These are phyloP conservation scores for Podotricha telesiphe DNA, from an alignment of 2,888 invertebrate species.

Conservation along the genomic window DNA sequence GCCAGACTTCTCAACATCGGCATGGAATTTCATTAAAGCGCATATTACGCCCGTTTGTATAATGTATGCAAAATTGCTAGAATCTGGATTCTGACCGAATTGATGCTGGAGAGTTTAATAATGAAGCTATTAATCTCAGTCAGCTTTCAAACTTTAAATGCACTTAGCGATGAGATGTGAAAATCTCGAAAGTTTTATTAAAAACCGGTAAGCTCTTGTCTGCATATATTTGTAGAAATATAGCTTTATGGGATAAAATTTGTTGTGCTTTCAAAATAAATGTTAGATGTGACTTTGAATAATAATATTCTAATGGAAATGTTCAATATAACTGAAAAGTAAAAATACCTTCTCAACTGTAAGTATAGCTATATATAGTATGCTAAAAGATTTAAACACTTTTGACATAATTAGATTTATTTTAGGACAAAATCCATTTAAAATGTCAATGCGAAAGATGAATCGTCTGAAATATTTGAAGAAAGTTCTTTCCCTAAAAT, in stretches of 20 bases:
- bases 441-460: slow-evolving; percentile 40
- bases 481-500: slow-evolving; percentile 36
- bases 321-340: background rate
- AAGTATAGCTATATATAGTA: too few relatives aligned
- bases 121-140: slow-evolving; percentile 37
- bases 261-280: slow-evolving; percentile 1
- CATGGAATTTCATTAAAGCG: slow-evolving; percentile 20
- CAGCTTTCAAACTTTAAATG: slow-evolving; percentile 33
- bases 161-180: slow-evolving; percentile 25
- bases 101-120: slow-evolving; percentile 35
- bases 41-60: slow-evolving; percentile 39
- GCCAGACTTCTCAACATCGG: background rate
- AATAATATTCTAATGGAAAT: background rate
- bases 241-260: background rate
- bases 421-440: slow-evolving; percentile 36
- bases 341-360: too few relatives aligned
- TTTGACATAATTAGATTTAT: too few relatives aligned
- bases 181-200: slow-evolving; percentile 18
- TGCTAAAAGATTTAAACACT: too few relatives aligned
- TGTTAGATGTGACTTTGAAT: background rate
- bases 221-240: background rate
- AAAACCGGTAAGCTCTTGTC: slow-evolving; percentile 9
- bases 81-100: slow-evolving; percentile 38
- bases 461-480: slow-evolving; percentile 29
- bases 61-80: slow-evolving; percentile 41